Conservation (phyloP, 2,888 invertebrate genomes). For the Ophioninae sp. region DNA sequence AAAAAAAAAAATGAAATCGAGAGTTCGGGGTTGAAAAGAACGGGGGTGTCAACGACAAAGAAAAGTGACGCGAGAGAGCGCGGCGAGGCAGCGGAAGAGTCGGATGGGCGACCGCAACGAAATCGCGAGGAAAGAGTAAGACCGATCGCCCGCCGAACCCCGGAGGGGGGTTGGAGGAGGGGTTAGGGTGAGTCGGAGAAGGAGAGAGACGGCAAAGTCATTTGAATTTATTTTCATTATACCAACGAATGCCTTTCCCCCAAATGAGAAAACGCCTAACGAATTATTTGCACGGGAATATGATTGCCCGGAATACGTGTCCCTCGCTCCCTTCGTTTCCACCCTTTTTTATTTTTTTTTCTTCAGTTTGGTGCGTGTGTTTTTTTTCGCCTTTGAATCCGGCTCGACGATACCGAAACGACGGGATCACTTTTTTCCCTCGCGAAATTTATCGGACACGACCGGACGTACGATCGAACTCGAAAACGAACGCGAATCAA, state of each 20-base stretch:
- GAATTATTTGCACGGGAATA: slow-evolving; percentile 80
- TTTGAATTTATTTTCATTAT: slow-evolving; percentile 82
- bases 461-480: too few relatives aligned
- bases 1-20: too few relatives aligned
- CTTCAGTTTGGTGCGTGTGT: too few relatives aligned
- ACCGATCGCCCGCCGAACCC: slow-evolving; percentile 47
- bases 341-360: slow-evolving; percentile 29
- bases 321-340: slow-evolving; percentile 34
- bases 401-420: too few relatives aligned
- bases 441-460: too few relatives aligned
- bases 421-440: too few relatives aligned
- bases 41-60: slow-evolving; percentile 42
- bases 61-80: slow-evolving; percentile 52
- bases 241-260: slow-evolving; percentile 77
- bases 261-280: slow-evolving; percentile 75
- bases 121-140: slow-evolving; percentile 67
- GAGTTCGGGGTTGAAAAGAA: too few relatives aligned
- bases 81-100: slow-evolving; percentile 57
- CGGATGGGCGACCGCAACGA: slow-evolving; percentile 15
- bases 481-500: too few relatives aligned
- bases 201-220: slow-evolving; percentile 80
- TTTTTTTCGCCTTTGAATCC: too few relatives aligned
- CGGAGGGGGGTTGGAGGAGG: too few relatives aligned
- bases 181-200: too few relatives aligned
- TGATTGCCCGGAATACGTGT: slow-evolving; percentile 72